Percentiles rank a stretch among this genome's conserved stretches.
These are phyloP conservation scores for Griposia aprilina DNA, from an alignment of 2,888 invertebrate genomes.

Conservation along the genomic window DNA sequence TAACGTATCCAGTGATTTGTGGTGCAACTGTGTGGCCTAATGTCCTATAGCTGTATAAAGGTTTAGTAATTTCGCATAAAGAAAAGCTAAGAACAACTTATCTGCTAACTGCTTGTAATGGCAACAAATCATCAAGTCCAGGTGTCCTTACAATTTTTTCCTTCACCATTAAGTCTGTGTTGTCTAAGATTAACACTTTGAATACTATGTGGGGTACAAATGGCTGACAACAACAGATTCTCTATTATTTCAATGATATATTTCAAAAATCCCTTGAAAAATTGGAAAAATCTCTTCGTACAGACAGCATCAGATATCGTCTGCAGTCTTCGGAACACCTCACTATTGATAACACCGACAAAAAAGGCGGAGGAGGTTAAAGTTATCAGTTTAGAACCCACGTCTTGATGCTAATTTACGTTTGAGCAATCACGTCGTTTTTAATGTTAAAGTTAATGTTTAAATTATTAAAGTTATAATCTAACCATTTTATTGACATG, in stretches of 20 bases:
- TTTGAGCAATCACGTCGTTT: background rate
- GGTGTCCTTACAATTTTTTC: constrained; percentile 26
- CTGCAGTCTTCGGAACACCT: background rate
- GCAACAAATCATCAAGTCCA: background rate
- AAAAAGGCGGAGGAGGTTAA: background rate
- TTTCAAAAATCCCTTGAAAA: background rate
- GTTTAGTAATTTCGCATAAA: background rate
- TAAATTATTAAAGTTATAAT: background rate
- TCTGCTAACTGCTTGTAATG: background rate
- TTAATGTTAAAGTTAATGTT: too few relatives aligned
- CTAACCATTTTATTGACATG: constrained; percentile 31
- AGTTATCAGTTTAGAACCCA: background rate
- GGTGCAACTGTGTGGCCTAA: background rate
- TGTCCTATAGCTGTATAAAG: background rate
- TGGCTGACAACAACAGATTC: background rate
- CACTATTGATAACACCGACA: background rate
- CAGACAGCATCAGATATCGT: background rate
- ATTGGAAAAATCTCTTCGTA: background rate
- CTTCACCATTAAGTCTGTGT: constrained; percentile 29
- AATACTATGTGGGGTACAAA: constrained; percentile 3
- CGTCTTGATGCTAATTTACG: background rate
- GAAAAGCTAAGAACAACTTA: background rate
- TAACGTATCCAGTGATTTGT: background rate
- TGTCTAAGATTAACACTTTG: constrained; percentile 7
- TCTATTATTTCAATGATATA: background rate